Conservation (phyloP, 2,888 invertebrate genomes). For the Agriopis aurantiaria region DNA sequence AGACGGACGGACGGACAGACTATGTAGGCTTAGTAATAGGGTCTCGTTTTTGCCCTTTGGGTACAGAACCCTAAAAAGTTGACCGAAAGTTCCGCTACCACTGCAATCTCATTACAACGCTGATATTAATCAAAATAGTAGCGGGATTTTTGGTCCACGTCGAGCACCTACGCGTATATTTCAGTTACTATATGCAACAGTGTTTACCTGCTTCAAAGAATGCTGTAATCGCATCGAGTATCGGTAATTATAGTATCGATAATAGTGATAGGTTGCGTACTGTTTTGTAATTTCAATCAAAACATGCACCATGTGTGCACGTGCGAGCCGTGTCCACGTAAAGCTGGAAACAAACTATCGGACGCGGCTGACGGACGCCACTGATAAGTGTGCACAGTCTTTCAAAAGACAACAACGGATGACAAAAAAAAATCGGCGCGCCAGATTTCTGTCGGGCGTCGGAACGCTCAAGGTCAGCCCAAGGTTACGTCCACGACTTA, state of each 20-base stretch:
- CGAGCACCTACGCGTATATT: conserved; percentile 17
- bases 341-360: too few species aligned
- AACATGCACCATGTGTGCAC: conserved; percentile 12
- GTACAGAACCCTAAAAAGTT: too few species aligned
- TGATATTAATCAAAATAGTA: conserved; percentile 16
- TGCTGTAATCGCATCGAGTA: conserved; percentile 29
- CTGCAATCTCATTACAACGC: conserved; percentile 8
- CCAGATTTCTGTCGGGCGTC: too few species aligned
- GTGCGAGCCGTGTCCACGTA: conserved; percentile 10
- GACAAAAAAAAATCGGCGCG: too few species aligned
- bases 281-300: conserved; percentile 21
- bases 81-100: conserved; percentile 15
- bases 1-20: too few species aligned
- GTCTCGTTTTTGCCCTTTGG: too few species aligned
- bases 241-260: conserved; percentile 32
- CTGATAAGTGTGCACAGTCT: too few species aligned
- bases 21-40: too few species aligned
- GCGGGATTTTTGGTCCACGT: conserved; percentile 5
- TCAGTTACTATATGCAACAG: conserved; percentile 18
- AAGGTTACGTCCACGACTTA: too few species aligned
- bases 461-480: too few species aligned
- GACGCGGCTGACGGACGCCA: too few species aligned
- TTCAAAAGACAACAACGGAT: too few species aligned
- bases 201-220: conserved; percentile 25
- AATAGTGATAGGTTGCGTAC: conserved; percentile 23